Percentiles rank a stretch among this genome's conserved stretches.
phyloP scores from a whole-genome alignment of 2,888 invertebrate species.

The Lycaena phlaeas region DNA sequence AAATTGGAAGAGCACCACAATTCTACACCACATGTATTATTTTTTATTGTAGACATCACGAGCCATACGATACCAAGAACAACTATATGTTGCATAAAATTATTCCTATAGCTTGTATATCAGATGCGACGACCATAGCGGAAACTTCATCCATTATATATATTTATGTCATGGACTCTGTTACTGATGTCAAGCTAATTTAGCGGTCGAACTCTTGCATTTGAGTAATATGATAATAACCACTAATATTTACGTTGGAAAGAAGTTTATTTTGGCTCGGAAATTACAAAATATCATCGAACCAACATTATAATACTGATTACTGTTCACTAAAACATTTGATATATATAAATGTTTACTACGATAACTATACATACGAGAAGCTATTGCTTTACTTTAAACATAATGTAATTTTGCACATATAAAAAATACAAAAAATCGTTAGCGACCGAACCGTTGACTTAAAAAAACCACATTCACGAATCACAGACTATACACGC shows the following conservation, averaged over 20 bases:
- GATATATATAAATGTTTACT: background rate
- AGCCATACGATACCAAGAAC: background rate
- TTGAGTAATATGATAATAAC: too few species aligned
- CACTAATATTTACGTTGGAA: background rate
- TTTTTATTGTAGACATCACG: background rate
- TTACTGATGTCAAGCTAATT: too few species aligned
- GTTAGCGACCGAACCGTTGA: constrained; percentile 21
- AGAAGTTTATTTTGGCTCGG: constrained; percentile 9
- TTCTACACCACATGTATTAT: constrained; percentile 3
- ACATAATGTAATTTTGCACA: constrained; percentile 16
- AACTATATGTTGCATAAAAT: background rate
- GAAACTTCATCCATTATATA: too few species aligned
- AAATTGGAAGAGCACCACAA: constrained; percentile 9
- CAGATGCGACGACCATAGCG: background rate
- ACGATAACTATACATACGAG: constrained; percentile 9
- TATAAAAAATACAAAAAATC: constrained; percentile 27
- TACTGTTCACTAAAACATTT: constrained; percentile 5
- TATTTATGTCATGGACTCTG: too few species aligned
- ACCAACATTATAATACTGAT: constrained; percentile 4
- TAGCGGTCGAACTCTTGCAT: background rate
- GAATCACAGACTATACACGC: constrained; percentile 57
- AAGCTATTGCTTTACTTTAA: constrained; percentile 21
- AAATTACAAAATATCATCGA: constrained; percentile 3
- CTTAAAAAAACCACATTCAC: constrained; percentile 44
- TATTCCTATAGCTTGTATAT: too few species aligned